Conservation (phyloP, 2,797 vertebrate species). For the Siniperca undulata region DNA sequence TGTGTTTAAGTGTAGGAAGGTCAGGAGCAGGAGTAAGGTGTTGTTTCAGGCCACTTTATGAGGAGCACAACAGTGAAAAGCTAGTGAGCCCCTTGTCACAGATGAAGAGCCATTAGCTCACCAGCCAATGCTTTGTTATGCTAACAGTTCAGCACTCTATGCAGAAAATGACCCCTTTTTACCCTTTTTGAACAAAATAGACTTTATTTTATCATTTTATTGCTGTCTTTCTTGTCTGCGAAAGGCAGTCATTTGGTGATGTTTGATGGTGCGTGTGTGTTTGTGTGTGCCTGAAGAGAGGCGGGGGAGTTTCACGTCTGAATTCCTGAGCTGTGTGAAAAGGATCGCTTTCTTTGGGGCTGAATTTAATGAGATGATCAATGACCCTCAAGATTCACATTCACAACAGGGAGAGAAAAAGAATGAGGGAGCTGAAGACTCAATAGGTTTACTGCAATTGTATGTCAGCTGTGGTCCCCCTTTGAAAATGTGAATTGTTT, state of each 20-base stretch:
- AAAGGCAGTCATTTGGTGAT: constrained; percentile 81
- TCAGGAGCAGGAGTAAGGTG: constrained; percentile 67
- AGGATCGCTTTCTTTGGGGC: constrained; percentile 75
- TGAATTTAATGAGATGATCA: constrained; percentile 84
- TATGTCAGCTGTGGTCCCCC: constrained; percentile 78
- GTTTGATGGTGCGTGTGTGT: constrained; percentile 80
- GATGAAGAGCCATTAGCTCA: constrained; percentile 87
- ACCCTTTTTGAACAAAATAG: constrained; percentile 85
- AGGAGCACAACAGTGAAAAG: constrained; percentile 83
- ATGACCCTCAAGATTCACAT: constrained; percentile 83
- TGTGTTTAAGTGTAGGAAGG: constrained; percentile 60
- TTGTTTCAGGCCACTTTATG: constrained; percentile 77
- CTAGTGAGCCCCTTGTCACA: constrained; percentile 81
- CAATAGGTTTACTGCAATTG: constrained; percentile 81
- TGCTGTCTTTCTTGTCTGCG: constrained; percentile 79
- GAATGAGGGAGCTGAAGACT: constrained; percentile 77
- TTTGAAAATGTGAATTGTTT: constrained; percentile 84
- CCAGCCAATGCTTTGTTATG: constrained; percentile 86
- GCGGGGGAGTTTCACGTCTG: constrained; percentile 77
- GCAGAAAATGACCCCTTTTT: constrained; percentile 85
- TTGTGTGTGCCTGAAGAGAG: constrained; percentile 76
- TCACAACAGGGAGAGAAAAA: constrained; percentile 78
- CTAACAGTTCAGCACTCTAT: constrained; percentile 81
- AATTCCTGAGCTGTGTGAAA: constrained; percentile 86
- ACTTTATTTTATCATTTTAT: constrained; percentile 87